Evolutionary conservation across 92 coral and sea anemone species (phyloP).

Genomic region (Virgularia gustaviana): DNA sequence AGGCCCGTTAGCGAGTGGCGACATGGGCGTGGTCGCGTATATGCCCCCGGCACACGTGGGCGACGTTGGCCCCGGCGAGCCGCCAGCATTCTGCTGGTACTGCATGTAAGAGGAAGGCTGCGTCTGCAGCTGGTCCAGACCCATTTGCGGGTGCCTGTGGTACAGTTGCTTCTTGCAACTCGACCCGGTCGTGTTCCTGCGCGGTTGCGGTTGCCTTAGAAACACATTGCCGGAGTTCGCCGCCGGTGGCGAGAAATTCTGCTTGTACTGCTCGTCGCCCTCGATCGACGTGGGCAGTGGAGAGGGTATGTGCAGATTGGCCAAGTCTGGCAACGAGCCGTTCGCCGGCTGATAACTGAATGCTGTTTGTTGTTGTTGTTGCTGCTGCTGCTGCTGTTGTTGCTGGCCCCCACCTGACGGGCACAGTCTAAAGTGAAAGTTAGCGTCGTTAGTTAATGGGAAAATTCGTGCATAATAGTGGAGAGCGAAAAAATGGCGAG

Average conservation of each 20-base stretch:
- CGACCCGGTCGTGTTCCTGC: conserved; percentile 48
- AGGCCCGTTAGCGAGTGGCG: conserved; percentile 61
- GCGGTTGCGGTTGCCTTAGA: conserved; percentile 52
- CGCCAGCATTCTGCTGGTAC: conserved; percentile 16
- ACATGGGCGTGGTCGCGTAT: conserved; percentile 69
- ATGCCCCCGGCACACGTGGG: conserved; percentile 60
- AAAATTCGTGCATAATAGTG: too few species aligned
- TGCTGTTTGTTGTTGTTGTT: conserved; percentile 52
- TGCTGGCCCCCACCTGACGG: background rate
- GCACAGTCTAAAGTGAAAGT: conserved; percentile 3
- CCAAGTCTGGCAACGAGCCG: conserved; percentile 90
- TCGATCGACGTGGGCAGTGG: conserved; percentile 92
- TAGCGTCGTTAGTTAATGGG: too few species aligned
- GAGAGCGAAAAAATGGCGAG: too few species aligned
- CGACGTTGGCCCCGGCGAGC: conserved; percentile 13
- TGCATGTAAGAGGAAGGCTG: conserved; percentile 4
- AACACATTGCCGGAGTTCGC: conserved; percentile 40
- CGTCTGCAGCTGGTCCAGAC: conserved; percentile 51
- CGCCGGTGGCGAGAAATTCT: conserved; percentile 21
- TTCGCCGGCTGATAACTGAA: conserved; percentile 48
- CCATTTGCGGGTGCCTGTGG: conserved; percentile 44
- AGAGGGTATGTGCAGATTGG: conserved; percentile 91
- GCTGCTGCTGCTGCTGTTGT: conserved; percentile 51
- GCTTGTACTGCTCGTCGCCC: conserved; percentile 35
- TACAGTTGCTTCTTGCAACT: conserved; percentile 53